A percentile compares a stretch with the other conserved stretches of the same genome.
phyloP scores from a whole-genome alignment of 2,113 vertebrate species.

The Coregonus clupeaformis region DNA sequence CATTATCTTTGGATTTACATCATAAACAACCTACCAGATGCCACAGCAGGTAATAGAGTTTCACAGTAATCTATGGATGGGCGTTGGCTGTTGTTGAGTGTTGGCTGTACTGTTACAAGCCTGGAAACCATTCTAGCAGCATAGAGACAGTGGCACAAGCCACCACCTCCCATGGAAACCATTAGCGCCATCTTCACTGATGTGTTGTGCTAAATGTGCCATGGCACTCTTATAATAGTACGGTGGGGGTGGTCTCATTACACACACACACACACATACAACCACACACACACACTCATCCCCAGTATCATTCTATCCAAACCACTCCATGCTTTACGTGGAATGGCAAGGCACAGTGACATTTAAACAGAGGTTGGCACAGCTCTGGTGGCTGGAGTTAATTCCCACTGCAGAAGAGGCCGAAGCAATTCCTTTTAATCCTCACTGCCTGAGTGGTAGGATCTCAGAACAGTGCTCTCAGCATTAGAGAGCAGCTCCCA shows the following conservation, averaged over 20 bases:
- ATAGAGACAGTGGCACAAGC: neutral
- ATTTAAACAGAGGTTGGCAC: conserved; percentile 62
- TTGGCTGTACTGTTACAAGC: neutral
- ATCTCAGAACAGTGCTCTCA: no score
- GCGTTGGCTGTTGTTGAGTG: neutral
- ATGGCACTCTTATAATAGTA: conserved; percentile 39
- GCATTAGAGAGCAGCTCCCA: no score
- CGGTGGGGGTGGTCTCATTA: conserved; percentile 50
- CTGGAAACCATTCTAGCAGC: neutral
- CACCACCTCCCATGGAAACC: conserved; percentile 16
- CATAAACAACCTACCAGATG: neutral
- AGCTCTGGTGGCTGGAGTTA: conserved; percentile 41
- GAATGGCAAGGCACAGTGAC: conserved; percentile 52
- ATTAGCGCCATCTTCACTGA: no score
- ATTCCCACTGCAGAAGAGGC: conserved; percentile 39
- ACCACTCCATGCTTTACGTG: conserved; percentile 53
- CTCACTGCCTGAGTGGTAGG: conserved; percentile 31
- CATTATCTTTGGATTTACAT: no score
- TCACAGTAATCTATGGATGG: neutral
- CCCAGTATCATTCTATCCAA: conserved; percentile 38
- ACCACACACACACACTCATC: neutral
- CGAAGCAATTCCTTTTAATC: conserved; percentile 49
- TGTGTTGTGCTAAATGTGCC: conserved; percentile 35
- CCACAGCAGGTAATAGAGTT: neutral
- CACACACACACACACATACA: conserved; percentile 36